Conservation (phyloP, 2,888 invertebrate species). For the Exocentrus adspersus region DNA sequence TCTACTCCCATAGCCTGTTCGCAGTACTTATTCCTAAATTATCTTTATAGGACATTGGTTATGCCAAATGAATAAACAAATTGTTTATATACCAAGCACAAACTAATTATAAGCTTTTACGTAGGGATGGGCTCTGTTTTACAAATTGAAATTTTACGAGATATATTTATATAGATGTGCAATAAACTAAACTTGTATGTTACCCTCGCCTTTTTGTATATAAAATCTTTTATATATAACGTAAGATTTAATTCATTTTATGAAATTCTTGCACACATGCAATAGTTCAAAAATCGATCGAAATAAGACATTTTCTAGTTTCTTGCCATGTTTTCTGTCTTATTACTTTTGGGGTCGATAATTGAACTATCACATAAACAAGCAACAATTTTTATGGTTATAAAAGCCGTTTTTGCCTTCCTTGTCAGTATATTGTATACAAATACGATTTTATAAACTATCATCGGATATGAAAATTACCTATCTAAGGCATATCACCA, state of each 20-base stretch:
- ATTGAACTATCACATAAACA: conserved; percentile 48
- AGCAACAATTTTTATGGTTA: conserved; percentile 1
- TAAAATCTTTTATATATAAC: conserved; percentile 15
- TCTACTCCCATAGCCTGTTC: not conserved
- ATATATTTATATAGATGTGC: conserved; percentile 12
- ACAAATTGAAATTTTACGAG: conserved; percentile 24
- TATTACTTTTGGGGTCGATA: conserved; percentile 61
- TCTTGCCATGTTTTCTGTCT: conserved; percentile 58
- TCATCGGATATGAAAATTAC: conserved; percentile 10
- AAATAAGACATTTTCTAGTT: conserved; percentile 56
- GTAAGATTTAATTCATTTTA: conserved; percentile 4
- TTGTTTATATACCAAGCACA: conserved; percentile 55
- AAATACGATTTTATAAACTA: conserved; percentile 3
- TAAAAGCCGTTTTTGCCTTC: conserved; percentile 4
- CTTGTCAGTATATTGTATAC: conserved; percentile 13
- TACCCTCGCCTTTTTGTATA: conserved; percentile 15
- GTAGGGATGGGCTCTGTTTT: conserved; percentile 52
- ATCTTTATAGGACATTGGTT: conserved; percentile 22
- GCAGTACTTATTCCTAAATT: conserved; percentile 5
- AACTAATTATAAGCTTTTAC: conserved; percentile 58
- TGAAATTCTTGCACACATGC: not conserved
- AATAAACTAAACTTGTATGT: conserved; percentile 20
- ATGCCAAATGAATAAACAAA: conserved; percentile 42
- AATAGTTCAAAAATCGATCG: conserved; percentile 56
- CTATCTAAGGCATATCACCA: conserved; percentile 22